Base-by-base conservation (phyloP, 2,888 invertebrate genomes). In the Tridacna crocea region DNA sequence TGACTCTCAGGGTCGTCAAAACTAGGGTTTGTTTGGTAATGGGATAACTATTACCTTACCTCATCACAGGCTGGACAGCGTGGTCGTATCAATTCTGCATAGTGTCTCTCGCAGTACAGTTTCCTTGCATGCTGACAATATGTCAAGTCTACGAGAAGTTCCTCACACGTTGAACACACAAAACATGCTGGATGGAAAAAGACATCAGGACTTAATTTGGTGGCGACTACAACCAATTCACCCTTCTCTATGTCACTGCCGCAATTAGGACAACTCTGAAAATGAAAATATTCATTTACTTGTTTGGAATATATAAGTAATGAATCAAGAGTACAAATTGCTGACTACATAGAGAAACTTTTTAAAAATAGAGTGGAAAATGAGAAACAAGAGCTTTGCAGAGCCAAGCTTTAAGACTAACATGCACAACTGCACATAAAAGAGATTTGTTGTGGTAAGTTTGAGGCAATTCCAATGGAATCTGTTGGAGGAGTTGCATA, bases 1-100 rank as follows among this genome's bases (percentile, higher is more conserved):
- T 61, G 2, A n/a, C 22, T 10, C 22, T 22, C 24, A n/a, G 61
- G n/a, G 19, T n/a, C 24, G 24, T 61, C 8, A 22, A 61, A 61
- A 61, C 24, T 6, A 2, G 4, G 10, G 17, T 3, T 55, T 55
- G 4, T 55, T 55, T 55, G 55, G 55, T 17, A 55, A 55, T 6
- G 55, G 10, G 55, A 19, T 55, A 55, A n/a, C 46, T 13, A 46
- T 46, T 24, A 60, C 95, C 97, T 96, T 94, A 99, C 99, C 97
- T 99, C 99, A 95, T 99, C 99, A 95, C 99, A 99, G 90, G 98
- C 97, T 86, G 98, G 96, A 95, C 99, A 99, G 91, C 99, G 96
- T 22, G 99, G 99, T 95, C 98, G 98, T 93, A 99, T 96, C 93
- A 97, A 96, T 95, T 99, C 99, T 74, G 99, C 98, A 95, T 99